These are phyloP conservation scores for Agelas oroides DNA, from an alignment of 37 sponge, comb jelly and placozoan genomes.

Conservation along the genomic window DNA sequence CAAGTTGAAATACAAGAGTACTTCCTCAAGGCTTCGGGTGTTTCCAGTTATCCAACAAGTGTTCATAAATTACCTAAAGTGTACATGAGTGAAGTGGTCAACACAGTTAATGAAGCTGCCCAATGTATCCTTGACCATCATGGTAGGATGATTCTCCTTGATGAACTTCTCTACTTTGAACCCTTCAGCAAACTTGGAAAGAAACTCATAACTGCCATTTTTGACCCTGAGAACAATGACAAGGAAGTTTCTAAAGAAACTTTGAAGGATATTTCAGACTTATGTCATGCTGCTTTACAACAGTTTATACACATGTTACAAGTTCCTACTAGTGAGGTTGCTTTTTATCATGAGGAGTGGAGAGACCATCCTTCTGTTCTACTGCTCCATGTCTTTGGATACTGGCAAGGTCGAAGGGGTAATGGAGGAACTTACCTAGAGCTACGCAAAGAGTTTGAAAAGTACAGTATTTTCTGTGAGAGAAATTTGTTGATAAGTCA, in stretches of 20 bases:
- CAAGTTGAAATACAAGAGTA: not conserved
- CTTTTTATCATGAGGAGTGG: not conserved
- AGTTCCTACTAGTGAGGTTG: not conserved
- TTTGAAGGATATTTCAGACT: not conserved
- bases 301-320: not conserved
- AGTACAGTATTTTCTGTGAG: no score
- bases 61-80: no score
- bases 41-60: not conserved
- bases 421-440: no score
- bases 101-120: not conserved
- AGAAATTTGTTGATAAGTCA: no score
- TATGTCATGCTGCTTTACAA: not conserved
- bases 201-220: not conserved
- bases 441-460: no score
- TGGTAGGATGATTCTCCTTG: not conserved
- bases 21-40: not conserved
- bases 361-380: not conserved
- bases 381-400: not conserved
- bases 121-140: not conserved
- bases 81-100: no score
- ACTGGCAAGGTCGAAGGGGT: no score
- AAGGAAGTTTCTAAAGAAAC: not conserved
- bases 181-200: conserved; percentile 14
- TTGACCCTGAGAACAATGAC: not conserved
- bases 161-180: conserved; percentile 2